Evolutionary conservation across 2,888 invertebrate species (phyloP), one percentile per base, ranked within the genome.

Genomic region (Ametastegia equiseti): DNA sequence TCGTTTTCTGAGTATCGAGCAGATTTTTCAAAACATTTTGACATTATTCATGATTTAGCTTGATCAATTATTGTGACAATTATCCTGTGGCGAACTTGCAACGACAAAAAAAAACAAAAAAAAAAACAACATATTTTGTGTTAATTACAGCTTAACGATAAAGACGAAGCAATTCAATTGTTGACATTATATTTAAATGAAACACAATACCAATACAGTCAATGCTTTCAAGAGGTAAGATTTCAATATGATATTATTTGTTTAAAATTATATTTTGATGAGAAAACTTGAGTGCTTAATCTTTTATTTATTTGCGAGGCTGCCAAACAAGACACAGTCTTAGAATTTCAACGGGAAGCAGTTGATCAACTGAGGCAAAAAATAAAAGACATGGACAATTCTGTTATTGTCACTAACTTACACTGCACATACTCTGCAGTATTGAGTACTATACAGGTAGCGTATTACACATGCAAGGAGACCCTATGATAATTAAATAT

Each of bases 211-310:
- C 91, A 91, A 73, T 91, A 90, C 83, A 88, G 85, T 82, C 88
- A 91, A 80, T 91, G 91, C 82, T 91, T 88, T 50, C 84, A 87
- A 15, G 89, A 91, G 88, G 91, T 90, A 84, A 82, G 47, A 54
- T 73, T 73, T 33, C 1, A 13, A 1, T 6, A 54, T 45, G 42
- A 54, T 30, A 47, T 71, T 1, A n/a, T 15, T 71, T 15, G 47
- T 13, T 23, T 33, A 36, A 9, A 33, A 7, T 19, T n/a, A 54
- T 60, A 13, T 27, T 73, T 42, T 3, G 19, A n/a, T 3, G 1
- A 19, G 36, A 19, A 11, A n/a, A 33, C 50, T 73, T 15, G 50
- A 0, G 50, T 13, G 19, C 36, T 54, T 54, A 75, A 75, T 54
- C 23, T 54, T 13, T 19, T 45, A 42, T 39, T 69, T 36, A 67